Percentiles rank a stretch among this genome's conserved stretches.
phyloP scores from a whole-genome alignment of 2,113 vertebrate genomes.

The Aix galericulata region DNA sequence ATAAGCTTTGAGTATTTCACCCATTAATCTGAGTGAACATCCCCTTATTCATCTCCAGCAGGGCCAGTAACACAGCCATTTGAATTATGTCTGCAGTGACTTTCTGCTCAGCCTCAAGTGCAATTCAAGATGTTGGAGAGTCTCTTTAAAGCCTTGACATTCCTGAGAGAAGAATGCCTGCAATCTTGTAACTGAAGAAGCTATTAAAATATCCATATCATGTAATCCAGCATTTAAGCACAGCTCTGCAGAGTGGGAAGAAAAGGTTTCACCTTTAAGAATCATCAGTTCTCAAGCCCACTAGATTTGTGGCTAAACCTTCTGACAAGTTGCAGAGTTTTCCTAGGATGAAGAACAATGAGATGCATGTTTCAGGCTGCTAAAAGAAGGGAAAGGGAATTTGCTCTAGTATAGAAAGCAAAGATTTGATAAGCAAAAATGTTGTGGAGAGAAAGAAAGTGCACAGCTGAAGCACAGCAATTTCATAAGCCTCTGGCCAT shows the following conservation, averaged over 20 bases:
- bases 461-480: not conserved
- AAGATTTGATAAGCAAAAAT: not conserved
- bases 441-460: not conserved
- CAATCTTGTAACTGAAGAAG: not conserved
- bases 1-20: constrained; percentile 41
- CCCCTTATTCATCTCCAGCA: not conserved
- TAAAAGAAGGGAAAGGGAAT: not conserved
- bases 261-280: not conserved
- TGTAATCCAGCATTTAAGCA: not conserved
- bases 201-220: not conserved
- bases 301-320: not conserved
- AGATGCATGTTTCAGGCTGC: not conserved
- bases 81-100: not conserved
- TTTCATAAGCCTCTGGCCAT: not conserved
- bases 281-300: not conserved
- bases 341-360: not conserved
- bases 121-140: not conserved
- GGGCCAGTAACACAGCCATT: not conserved
- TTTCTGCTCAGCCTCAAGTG: not conserved
- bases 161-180: not conserved
- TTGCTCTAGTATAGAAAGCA: not conserved
- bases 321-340: not conserved
- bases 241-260: not conserved
- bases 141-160: not conserved
- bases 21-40: constrained; percentile 36